Evolutionary conservation across 2,888 invertebrate species (phyloP), one percentile per base, ranked within the genome.

Genomic region (Aquatica leii): DNA sequence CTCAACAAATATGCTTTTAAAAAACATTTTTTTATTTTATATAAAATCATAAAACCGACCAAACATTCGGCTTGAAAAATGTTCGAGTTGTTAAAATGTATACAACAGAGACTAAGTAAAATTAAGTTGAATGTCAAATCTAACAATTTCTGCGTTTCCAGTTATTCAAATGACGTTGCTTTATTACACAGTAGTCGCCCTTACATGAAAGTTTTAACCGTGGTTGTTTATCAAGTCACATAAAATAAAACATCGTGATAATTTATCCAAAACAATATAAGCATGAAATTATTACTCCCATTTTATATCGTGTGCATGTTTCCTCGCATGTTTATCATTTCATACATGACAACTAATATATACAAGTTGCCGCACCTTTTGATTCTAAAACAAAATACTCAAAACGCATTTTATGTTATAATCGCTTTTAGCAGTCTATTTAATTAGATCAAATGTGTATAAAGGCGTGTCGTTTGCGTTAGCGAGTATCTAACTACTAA

Each of bases 351-450:
- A 53, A 53, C 15, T 52, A 50, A 58, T 50, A 40, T 58, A 52
- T 59, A 43, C 52, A 35, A 4, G 21, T 41, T 58, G 21, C 51
- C 58, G 34, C 59, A 31, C 59, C 59, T 46, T 58, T 46, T 53
- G 52, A 24, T 52, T 35, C 20, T 52, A 61, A 64, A 62, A 65
- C 71, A 69, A 67, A 67, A 71, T 75, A 73, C 73, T 73, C 74
- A 64, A 6, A 74, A 71, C 75, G 71, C 76, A 74, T 77, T 78
- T 74, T 72, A 76, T 72, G 75, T 74, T 76, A 75, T 78, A 78
- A 78, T 78, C 75, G 74, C 75, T 71, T 74, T 76, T 78, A 77
- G 76, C 76, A 77, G 73, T 74, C 71, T 66, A 71, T 70, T 74
- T 77, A 77, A 77, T 77, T 76, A 75, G 73, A 75, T 77, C 4